A percentile compares a stretch with the other conserved stretches of the same genome.
phyloP scores from a whole-genome alignment of 2,113 vertebrate species.

The Ictalurus punctatus region DNA sequence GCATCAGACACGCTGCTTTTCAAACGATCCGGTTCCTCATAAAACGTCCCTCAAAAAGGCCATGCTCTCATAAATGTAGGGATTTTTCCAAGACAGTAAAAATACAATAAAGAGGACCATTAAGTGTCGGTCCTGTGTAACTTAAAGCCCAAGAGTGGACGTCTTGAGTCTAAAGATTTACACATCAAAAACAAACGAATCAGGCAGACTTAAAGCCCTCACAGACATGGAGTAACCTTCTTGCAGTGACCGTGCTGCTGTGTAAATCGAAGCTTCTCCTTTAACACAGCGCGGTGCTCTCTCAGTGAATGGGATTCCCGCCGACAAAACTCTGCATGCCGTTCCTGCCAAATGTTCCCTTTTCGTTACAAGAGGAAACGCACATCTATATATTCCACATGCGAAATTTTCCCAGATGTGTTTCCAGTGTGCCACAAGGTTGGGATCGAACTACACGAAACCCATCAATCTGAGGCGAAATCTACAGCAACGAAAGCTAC shows the following conservation, averaged over 20 bases:
- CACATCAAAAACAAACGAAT: conserved; percentile 4
- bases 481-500: neutral
- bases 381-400: neutral
- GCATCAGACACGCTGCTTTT: conserved; percentile 5
- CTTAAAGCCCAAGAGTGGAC: neutral
- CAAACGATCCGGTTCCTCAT: neutral
- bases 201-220: neutral
- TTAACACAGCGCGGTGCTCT: neutral
- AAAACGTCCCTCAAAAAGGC: neutral
- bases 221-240: neutral
- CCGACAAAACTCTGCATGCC: conserved; percentile 27
- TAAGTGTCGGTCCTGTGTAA: neutral
- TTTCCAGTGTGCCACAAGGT: neutral
- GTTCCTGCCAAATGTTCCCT: conserved; percentile 17
- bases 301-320: conserved; percentile 12
- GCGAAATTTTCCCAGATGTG: conserved; percentile 5
- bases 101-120: neutral
- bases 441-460: neutral
- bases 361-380: conserved; percentile 8
- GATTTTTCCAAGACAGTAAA: conserved; percentile 1
- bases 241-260: neutral
- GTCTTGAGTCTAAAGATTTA: conserved; percentile 5
- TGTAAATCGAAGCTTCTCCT: neutral
- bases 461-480: neutral
- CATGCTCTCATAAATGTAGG: neutral